A percentile compares a stretch with the other conserved stretches of the same genome.
Evolutionary conservation across 1,140 invertebrate species (phyloP).

Genomic region (Argopecten irradians): DNA sequence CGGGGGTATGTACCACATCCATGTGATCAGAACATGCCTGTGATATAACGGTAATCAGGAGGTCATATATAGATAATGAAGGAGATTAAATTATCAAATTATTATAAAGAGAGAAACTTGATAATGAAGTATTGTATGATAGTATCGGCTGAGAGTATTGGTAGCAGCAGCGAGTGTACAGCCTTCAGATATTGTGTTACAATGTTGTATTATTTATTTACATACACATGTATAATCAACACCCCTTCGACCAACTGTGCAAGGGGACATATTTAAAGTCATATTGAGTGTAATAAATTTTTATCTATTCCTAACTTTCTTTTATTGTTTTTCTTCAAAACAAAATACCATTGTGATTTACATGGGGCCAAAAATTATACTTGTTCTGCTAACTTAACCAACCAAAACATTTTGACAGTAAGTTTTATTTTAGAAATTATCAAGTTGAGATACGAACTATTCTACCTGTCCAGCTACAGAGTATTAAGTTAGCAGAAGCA

Average conservation of each 20-base stretch:
- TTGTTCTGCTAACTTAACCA: no score
- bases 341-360: neutral
- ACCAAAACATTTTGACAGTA: no score
- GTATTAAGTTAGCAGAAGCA: no score
- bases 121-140: neutral
- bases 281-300: conserved; percentile 19
- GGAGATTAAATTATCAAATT: neutral
- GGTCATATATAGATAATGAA: neutral
- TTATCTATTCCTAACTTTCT: neutral
- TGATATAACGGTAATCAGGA: neutral
- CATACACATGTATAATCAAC: neutral
- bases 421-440: no score
- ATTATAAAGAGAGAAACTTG: neutral
- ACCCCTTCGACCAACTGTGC: neutral
- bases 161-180: neutral
- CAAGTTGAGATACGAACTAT: no score
- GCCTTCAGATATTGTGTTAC: neutral
- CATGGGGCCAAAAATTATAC: no score
- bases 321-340: neutral
- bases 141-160: neutral
- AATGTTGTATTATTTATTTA: neutral
- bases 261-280: neutral
- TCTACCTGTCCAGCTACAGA: no score
- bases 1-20: neutral
- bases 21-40: neutral